phyloP scores from a whole-genome alignment of 2,113 vertebrate species.

The Choloepus hoffmanni region DNA sequence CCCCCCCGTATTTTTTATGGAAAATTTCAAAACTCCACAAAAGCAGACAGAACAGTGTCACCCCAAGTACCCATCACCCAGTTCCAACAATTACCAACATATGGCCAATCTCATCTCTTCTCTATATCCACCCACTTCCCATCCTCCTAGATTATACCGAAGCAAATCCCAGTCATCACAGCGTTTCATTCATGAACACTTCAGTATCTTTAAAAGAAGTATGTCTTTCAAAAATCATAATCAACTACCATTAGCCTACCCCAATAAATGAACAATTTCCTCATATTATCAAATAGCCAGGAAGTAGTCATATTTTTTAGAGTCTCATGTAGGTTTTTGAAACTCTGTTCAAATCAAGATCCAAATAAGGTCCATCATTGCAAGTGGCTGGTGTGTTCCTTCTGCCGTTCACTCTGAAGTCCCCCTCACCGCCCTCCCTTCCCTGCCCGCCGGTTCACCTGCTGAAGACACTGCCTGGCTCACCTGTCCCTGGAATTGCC shows the following conservation, averaged over 20 bases:
- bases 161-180: background rate
- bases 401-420: fast-evolving
- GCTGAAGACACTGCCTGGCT: fast-evolving
- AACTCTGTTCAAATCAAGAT: background rate
- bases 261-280: background rate
- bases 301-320: background rate
- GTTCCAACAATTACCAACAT: background rate
- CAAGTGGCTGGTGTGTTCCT: fast-evolving
- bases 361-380: fast-evolving
- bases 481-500: no score
- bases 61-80: background rate
- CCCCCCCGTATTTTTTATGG: background rate
- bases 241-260: no score
- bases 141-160: fast-evolving
- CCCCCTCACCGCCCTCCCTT: fast-evolving
- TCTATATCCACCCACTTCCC: fast-evolving
- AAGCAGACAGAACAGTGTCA: background rate
- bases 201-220: background rate
- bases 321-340: background rate
- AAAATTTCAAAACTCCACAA: background rate
- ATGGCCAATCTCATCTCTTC: background rate
- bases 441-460: fast-evolving
- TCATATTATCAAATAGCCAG: background rate
- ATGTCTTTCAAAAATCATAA: background rate
- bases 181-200: fast-evolving